Percentiles rank a stretch among this genome's conserved stretches.
phyloP scores from a whole-genome alignment of 2,113 vertebrate species.

The Chinchilla lanigera region DNA sequence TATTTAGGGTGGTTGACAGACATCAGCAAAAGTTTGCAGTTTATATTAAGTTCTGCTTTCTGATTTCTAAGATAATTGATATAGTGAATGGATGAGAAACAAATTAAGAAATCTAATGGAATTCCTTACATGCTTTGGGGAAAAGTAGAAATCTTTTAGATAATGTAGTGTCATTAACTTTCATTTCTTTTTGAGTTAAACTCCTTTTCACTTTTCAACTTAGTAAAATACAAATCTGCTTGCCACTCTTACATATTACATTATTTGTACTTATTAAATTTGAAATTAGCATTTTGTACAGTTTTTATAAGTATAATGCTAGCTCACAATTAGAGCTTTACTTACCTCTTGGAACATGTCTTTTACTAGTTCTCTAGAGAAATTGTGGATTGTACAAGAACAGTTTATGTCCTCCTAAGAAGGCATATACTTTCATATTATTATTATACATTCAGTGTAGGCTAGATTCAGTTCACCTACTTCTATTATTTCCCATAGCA shows the following conservation, averaged over 20 bases:
- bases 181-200: background rate
- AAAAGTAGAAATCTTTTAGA: background rate
- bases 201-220: background rate
- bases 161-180: background rate
- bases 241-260: background rate
- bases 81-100: background rate
- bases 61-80: background rate
- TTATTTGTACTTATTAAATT: background rate
- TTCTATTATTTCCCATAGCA: background rate
- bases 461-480: background rate
- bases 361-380: background rate
- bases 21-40: background rate
- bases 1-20: background rate
- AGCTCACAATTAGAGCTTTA: background rate
- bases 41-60: background rate
- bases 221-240: background rate
- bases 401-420: background rate
- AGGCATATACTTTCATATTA: background rate
- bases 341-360: background rate
- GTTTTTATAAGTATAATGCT: background rate
- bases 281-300: conserved; percentile 12
- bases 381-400: background rate
- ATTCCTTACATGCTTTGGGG: background rate
- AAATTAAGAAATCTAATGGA: background rate
- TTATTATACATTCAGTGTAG: background rate